Evolutionary conservation across 1,140 invertebrate genomes (phyloP).

Genomic region (Neodiprion pinetum): DNA sequence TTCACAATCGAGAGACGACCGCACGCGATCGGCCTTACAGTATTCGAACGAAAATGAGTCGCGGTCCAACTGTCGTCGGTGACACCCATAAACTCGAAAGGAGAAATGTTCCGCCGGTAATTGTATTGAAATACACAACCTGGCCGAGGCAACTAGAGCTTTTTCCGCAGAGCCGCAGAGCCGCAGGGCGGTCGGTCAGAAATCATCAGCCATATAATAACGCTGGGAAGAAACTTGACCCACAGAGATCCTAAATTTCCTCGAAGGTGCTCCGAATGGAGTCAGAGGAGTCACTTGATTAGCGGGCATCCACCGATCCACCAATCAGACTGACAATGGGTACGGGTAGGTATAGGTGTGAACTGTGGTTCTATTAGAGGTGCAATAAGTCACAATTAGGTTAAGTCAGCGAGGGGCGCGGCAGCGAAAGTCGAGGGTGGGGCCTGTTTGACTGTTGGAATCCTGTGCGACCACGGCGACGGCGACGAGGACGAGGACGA

Average conservation of each 20-base stretch:
- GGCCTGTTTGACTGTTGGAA: slow-evolving; percentile 18
- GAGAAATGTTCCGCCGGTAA: too few relatives aligned
- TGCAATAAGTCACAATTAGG: slow-evolving; percentile 59
- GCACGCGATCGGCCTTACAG: too few relatives aligned
- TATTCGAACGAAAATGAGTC: too few relatives aligned
- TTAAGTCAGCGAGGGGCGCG: slow-evolving; percentile 42
- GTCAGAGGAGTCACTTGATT: neutral
- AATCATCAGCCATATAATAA: too few relatives aligned
- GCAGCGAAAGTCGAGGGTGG: slow-evolving; percentile 13
- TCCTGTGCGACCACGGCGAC: slow-evolving; percentile 36
- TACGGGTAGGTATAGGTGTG: neutral
- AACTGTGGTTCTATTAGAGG: slow-evolving; percentile 26
- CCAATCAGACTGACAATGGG: neutral
- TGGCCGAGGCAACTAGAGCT: too few relatives aligned
- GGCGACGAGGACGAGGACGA: slow-evolving; percentile 19
- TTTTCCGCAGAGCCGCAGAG: too few relatives aligned
- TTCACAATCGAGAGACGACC: neutral
- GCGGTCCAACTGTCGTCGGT: too few relatives aligned
- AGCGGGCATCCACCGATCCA: slow-evolving; percentile 3
- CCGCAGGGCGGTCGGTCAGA: too few relatives aligned
- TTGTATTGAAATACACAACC: too few relatives aligned
- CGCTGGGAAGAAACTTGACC: neutral
- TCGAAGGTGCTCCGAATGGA: slow-evolving; percentile 1
- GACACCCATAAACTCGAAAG: too few relatives aligned
- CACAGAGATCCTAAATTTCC: slow-evolving; percentile 2